Evolutionary conservation across 2,797 vertebrate species (phyloP), one percentile per base, ranked within the genome.

Genomic region (Catostomus latipinnis): DNA sequence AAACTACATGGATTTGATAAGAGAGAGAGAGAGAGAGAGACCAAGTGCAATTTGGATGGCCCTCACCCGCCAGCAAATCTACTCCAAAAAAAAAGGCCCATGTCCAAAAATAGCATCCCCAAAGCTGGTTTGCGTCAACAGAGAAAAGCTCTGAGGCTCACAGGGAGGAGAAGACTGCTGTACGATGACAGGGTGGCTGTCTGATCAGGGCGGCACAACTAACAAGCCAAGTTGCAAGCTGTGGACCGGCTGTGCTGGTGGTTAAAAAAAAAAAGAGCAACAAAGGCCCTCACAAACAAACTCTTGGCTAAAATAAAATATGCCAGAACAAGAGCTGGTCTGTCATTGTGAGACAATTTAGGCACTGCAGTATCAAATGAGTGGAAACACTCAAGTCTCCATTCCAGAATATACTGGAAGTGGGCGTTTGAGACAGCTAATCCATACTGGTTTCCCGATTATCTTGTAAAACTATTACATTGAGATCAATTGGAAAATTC

Each of bases 121-220:
- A 65, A 75, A 78, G 52, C 82, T 81, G 83, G 78, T 81, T 86
- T 48, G 78, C 50, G 72, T 83, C 61, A 84, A 60, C 6, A n/a
- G 10, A 63, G 74, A n/a, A 68, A 81, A 68, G 72, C 8, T 46
- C 18, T 10, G 22, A 70, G 49, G 60, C 76, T 69, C 62, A 57
- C 62, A 49, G 78, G 69, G 73, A 65, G 79, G 79, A 66, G 68
- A 56, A 62, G 57, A 69, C 65, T 61, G 62, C n/a, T 74, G 46
- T 53, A 57, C 74, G 85, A 87, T 84, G 86, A 83, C 72, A 86
- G 81, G 82, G 82, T 76, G 66, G 1, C 63, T 61, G 80, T 73
- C 78, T 76, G 65, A 76, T 68, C 22, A 43, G 76, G 74, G 68
- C 69, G 76, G 60, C 76, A 73, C 48, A 46, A 61, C 49, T 68